phyloP scores from a whole-genome alignment of 2,888 invertebrate species.

The Arctia plantaginis region DNA sequence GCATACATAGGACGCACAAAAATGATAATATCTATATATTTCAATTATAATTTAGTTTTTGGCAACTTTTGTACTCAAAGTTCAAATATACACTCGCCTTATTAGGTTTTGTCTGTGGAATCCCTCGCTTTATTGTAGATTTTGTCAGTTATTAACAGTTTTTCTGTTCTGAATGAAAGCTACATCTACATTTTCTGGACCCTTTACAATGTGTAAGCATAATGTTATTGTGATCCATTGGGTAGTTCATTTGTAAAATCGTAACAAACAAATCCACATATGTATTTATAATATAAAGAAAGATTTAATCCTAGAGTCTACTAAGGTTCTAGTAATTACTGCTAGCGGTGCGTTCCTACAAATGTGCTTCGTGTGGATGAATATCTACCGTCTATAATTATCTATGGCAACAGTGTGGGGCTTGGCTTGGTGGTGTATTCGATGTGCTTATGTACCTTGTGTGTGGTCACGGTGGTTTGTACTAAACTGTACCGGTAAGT shows the following conservation, averaged over 20 bases:
- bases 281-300: background rate
- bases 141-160: background rate
- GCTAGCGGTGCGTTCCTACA: background rate
- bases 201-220: background rate
- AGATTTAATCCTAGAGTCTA: background rate
- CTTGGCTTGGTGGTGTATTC: conserved; percentile 22
- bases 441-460: conserved; percentile 1
- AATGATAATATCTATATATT: background rate
- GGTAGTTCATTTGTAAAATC: background rate
- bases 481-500: conserved; percentile 13
- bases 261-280: background rate
- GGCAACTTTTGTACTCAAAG: background rate
- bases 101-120: background rate
- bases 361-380: background rate
- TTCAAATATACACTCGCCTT: background rate
- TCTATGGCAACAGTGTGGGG: conserved; percentile 13
- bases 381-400: background rate
- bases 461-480: background rate
- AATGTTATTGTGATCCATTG: background rate
- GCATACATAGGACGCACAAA: background rate
- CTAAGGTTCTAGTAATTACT: background rate
- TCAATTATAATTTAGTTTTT: too few relatives aligned
- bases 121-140: background rate
- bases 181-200: background rate
- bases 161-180: background rate